A percentile compares a stretch with the other conserved stretches of the same genome.
phyloP scores from a whole-genome alignment of 1,140 invertebrate genomes.

The Colletes gigas region DNA sequence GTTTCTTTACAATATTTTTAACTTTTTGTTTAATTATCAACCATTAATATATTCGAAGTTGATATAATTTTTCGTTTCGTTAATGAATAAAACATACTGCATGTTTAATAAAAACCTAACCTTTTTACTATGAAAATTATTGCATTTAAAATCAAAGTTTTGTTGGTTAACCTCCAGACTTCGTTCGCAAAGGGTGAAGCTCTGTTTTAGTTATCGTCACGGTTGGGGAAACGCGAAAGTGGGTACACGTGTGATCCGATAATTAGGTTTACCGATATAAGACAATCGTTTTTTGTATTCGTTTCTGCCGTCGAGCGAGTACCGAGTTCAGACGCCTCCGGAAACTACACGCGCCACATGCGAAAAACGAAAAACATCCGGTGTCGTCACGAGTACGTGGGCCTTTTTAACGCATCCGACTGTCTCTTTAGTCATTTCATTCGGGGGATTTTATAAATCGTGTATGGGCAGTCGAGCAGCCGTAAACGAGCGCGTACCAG shows the following conservation, averaged over 20 bases:
- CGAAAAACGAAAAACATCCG: constrained; percentile 46
- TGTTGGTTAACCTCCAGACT: no score
- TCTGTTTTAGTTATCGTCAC: neutral
- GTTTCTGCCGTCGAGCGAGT: constrained; percentile 11
- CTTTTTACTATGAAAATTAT: no score
- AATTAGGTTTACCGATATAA: neutral
- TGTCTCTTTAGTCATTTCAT: constrained; percentile 31
- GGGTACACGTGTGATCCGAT: neutral
- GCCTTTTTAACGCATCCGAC: constrained; percentile 52
- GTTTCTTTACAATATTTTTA: no score
- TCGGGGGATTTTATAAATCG: constrained; percentile 30
- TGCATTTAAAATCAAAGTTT: no score
- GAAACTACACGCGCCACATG: constrained; percentile 50
- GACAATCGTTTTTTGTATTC: no score
- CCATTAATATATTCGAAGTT: no score
- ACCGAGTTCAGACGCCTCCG: constrained; percentile 43
- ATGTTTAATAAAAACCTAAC: no score
- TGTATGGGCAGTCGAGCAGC: constrained; percentile 19
- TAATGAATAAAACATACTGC: no score
- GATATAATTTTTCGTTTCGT: no score
- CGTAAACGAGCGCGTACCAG: constrained; percentile 12
- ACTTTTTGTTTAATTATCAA: no score
- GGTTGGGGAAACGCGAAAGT: neutral
- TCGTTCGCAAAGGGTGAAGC: no score
- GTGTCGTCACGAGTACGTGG: constrained; percentile 63